Evolutionary conservation across 2,888 invertebrate genomes (phyloP).

Genomic region (Ormyrus rosae): DNA sequence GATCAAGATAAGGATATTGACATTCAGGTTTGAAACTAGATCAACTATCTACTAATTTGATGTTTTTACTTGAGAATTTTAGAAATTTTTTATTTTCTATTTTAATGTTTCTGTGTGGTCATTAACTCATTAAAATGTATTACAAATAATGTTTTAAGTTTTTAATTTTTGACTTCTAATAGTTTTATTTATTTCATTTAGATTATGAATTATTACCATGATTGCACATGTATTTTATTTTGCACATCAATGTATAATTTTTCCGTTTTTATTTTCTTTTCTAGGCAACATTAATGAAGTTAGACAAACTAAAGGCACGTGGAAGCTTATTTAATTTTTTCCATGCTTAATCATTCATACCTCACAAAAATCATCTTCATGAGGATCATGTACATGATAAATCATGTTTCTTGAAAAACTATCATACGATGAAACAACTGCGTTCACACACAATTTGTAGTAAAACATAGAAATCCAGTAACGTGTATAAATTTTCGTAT

Average conservation of each 20-base stretch:
- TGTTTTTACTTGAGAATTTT: not conserved
- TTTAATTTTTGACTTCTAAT: constrained; percentile 31
- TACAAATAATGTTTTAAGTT: constrained; percentile 7
- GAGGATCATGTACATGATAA: constrained; percentile 37
- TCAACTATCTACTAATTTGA: not conserved
- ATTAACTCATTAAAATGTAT: constrained; percentile 32
- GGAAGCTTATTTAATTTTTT: constrained; percentile 71
- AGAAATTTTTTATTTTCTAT: not conserved
- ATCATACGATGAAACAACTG: constrained; percentile 26
- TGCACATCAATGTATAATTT: constrained; percentile 51
- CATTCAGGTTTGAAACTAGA: constrained; percentile 68
- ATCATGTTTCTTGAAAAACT: constrained; percentile 15
- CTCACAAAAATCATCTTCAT: constrained; percentile 41
- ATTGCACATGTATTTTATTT: constrained; percentile 42
- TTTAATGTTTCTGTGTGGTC: constrained; percentile 1
- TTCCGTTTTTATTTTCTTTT: constrained; percentile 74
- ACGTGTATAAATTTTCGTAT: not conserved
- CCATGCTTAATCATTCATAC: constrained; percentile 42
- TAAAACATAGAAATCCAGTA: not conserved
- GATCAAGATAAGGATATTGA: constrained; percentile 67
- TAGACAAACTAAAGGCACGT: constrained; percentile 81
- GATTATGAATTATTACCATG: too few relatives aligned
- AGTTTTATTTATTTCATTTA: not conserved
- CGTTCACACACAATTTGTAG: constrained; percentile 22
- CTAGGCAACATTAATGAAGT: constrained; percentile 79